Percentiles rank a stretch among this genome's conserved stretches.
These are phyloP conservation scores for Macrotrachela quadricornifera DNA, from an alignment of 1,140 invertebrate genomes.

Conservation along the genomic window DNA sequence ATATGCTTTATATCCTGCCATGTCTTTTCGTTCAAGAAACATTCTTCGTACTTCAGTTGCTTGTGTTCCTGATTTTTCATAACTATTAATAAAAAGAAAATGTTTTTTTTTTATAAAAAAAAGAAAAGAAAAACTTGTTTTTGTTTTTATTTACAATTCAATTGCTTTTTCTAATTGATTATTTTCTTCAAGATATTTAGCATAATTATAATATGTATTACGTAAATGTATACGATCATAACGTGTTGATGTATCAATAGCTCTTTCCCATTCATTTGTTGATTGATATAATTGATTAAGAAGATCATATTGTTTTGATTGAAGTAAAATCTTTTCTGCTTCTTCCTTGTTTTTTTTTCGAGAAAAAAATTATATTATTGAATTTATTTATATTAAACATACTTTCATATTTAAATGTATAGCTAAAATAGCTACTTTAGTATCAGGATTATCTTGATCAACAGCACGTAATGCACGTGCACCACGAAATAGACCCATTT, in stretches of 20 bases:
- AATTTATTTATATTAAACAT: neutral
- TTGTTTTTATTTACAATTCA: slow-evolving; percentile 24
- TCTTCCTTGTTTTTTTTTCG: slow-evolving; percentile 42
- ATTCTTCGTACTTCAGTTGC: slow-evolving; percentile 76
- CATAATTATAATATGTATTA: slow-evolving; percentile 64
- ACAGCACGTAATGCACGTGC: slow-evolving; percentile 58
- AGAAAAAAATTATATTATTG: neutral
- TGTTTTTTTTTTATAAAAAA: no score
- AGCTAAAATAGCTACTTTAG: slow-evolving; percentile 63
- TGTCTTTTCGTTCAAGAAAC: slow-evolving; percentile 44
- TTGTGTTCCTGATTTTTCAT: slow-evolving; percentile 45
- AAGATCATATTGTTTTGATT: slow-evolving; percentile 57
- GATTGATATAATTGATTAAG: slow-evolving; percentile 59
- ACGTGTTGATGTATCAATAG: slow-evolving; percentile 47
- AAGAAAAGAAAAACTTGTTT: neutral
- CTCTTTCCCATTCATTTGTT: slow-evolving; percentile 47
- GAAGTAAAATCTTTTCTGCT: slow-evolving; percentile 60
- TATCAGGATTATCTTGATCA: slow-evolving; percentile 42
- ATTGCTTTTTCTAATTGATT: slow-evolving; percentile 34
- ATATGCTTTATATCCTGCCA: slow-evolving; percentile 13
- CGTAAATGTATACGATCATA: slow-evolving; percentile 64
- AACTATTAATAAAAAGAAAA: slow-evolving; percentile 31
- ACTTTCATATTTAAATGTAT: slow-evolving; percentile 66
- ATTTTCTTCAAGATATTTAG: slow-evolving; percentile 53
- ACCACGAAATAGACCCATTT: slow-evolving; percentile 72